Evolutionary conservation across 2,888 invertebrate genomes (phyloP).

Genomic region (Nycteola revayana): DNA sequence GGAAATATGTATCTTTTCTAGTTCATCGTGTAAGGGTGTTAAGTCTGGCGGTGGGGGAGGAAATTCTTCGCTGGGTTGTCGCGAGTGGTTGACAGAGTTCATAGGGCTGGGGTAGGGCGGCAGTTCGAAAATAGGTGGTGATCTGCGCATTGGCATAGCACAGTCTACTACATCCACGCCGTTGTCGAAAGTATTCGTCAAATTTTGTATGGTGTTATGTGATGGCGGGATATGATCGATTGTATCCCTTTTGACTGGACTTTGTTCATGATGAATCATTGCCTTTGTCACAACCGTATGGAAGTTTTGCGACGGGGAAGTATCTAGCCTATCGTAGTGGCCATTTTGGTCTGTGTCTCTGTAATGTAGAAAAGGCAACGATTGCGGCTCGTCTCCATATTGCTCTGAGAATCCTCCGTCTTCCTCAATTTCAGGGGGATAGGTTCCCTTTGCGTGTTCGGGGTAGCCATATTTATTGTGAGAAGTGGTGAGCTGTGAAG

Average conservation of each 20-base stretch:
- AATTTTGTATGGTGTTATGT: conserved; percentile 62
- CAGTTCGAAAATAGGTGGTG: conserved; percentile 80
- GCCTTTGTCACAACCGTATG: conserved; percentile 91
- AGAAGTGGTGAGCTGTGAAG: conserved; percentile 89
- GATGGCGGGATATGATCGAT: conserved; percentile 48
- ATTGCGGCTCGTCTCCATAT: conserved; percentile 82
- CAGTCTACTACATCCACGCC: conserved; percentile 86
- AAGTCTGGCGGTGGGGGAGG: conserved; percentile 93
- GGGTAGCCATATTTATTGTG: conserved; percentile 82
- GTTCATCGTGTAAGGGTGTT: conserved; percentile 84
- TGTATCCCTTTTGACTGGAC: conserved; percentile 81
- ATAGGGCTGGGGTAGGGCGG: conserved; percentile 92
- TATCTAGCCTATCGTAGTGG: conserved; percentile 65
- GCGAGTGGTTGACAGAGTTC: conserved; percentile 89
- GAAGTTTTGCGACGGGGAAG: conserved; percentile 74
- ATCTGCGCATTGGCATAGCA: conserved; percentile 60
- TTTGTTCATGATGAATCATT: conserved; percentile 92
- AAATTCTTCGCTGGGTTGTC: conserved; percentile 94
- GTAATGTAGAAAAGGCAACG: conserved; percentile 83
- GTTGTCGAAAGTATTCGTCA: conserved; percentile 66
- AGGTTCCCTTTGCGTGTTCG: conserved; percentile 65
- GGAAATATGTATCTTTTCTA: conserved; percentile 68
- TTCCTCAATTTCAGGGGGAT: conserved; percentile 70
- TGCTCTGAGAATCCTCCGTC: conserved; percentile 78
- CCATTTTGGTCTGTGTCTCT: conserved; percentile 71